Evolutionary conservation across 64 coral and sea anemone genomes (phyloP).

Genomic region (Actinia tenebrosa): DNA sequence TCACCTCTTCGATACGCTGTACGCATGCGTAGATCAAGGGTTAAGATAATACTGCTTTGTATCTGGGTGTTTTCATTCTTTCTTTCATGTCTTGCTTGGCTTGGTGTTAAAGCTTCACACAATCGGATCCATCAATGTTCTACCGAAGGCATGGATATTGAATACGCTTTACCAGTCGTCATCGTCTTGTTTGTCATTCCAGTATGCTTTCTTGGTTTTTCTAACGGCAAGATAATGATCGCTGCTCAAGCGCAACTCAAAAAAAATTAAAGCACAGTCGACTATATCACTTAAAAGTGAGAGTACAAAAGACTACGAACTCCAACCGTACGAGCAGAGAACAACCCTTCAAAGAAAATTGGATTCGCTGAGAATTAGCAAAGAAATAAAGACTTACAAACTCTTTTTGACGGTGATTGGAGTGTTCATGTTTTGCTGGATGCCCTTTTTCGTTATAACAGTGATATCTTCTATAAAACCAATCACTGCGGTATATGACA

Average conservation of each 20-base stretch:
- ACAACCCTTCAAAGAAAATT: background rate
- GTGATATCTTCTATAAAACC: background rate
- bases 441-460: background rate
- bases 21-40: slow-evolving; percentile 42
- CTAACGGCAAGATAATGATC: background rate
- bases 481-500: background rate
- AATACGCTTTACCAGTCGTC: background rate
- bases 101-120: background rate
- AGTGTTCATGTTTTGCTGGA: slow-evolving; percentile 11
- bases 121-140: slow-evolving; percentile 1
- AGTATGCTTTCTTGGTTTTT: background rate
- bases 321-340: background rate
- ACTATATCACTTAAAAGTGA: background rate
- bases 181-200: background rate
- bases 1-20: slow-evolving; percentile 58
- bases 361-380: background rate
- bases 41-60: slow-evolving; percentile 14
- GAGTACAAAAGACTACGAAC: background rate
- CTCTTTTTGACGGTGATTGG: slow-evolving; percentile 16
- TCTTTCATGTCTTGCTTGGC: background rate
- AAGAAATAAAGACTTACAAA: slow-evolving; percentile 5
- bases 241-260: background rate
- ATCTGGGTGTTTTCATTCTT: slow-evolving; percentile 47
- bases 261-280: slow-evolving; percentile 14
- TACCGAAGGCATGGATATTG: background rate